Percentiles rank a stretch among this genome's conserved stretches.
Conservation (phyloP, 2,888 invertebrate genomes). For the Acholoe squamosa region DNA sequence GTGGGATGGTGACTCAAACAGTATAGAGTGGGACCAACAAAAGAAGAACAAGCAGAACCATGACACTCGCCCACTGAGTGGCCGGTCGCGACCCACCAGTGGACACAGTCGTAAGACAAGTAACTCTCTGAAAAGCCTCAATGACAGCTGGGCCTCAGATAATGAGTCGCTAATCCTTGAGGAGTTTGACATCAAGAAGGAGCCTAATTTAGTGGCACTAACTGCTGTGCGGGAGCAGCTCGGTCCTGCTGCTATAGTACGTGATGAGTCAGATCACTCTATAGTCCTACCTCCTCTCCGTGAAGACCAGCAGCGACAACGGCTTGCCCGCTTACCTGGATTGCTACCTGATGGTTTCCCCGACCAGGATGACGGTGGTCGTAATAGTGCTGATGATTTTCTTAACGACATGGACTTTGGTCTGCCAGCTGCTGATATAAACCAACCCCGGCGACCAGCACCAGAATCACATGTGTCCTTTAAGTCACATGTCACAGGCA, state of each 20-base stretch:
- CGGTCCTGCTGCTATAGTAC: constrained; percentile 23
- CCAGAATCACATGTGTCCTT: constrained; percentile 33
- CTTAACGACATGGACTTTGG: constrained; percentile 78
- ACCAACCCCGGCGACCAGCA: constrained; percentile 42
- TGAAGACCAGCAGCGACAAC: background rate
- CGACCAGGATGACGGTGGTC: background rate
- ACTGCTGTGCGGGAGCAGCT: constrained; percentile 31
- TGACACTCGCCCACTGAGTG: constrained; percentile 28
- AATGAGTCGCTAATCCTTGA: constrained; percentile 69
- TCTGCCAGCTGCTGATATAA: constrained; percentile 77
- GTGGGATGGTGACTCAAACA: background rate
- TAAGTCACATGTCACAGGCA: background rate
- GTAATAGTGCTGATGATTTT: constrained; percentile 74
- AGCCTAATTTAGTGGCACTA: constrained; percentile 66
- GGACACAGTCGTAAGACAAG: background rate
- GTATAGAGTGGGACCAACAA: background rate
- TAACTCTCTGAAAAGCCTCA: constrained; percentile 16
- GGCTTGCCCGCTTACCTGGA: background rate
- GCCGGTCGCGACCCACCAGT: background rate
- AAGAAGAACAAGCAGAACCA: constrained; percentile 49
- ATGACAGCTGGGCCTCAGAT: constrained; percentile 76
- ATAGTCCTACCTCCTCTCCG: background rate
- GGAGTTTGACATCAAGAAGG: constrained; percentile 67
- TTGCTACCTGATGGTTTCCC: background rate
- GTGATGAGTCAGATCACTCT: background rate